Base-by-base conservation (phyloP, 2,797 vertebrate genomes). In the Moxostoma hubbsi region DNA sequence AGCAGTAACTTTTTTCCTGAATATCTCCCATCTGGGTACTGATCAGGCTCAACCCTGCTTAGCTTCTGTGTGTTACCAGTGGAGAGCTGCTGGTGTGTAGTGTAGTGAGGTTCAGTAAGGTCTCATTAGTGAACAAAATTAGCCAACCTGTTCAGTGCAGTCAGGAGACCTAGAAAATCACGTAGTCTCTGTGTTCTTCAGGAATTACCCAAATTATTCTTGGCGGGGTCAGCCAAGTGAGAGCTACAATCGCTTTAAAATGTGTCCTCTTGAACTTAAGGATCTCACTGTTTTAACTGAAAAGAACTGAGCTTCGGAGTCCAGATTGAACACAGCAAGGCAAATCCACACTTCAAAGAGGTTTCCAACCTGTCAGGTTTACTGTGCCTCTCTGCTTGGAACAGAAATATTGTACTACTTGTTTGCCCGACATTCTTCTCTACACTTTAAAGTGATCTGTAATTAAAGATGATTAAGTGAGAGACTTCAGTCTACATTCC, bases 401-500 rank as follows among this genome's bases (percentile, higher is more conserved):
- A 66, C 45, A 50, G 64, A 77, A 82, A 77, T 76, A 81, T 82
- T 79, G 73, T 71, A 62, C 75, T 64, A 66, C 62, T 58, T 78
- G 79, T 79, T 84, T 84, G 77, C 76, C 82, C 12, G 24, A 13
- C 67, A 62, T 73, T 84, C 73, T 75, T 72, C 70, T 75, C 15
- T 11, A 1, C 54, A 12, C 70, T 79, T 81, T 64, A 65, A 73
- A 81, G 75, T 84, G 78, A 84, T 85, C 63, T 85, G 78, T 88
- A 85, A 89, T 90, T 84, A 89, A 75, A 0, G 46, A 58, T 80
- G 79, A 83, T 84, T 79, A 73, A 81, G 55, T 65, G 75, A 76
- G 75, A 69, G 54, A 69, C 62, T 78, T 63, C 57, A 79, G 7
- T 57, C 24, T 12, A 58, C 12, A 47, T 57, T 58, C 75, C 63